phyloP scores from a whole-genome alignment of 1,140 invertebrate species.

The Sipha flava region DNA sequence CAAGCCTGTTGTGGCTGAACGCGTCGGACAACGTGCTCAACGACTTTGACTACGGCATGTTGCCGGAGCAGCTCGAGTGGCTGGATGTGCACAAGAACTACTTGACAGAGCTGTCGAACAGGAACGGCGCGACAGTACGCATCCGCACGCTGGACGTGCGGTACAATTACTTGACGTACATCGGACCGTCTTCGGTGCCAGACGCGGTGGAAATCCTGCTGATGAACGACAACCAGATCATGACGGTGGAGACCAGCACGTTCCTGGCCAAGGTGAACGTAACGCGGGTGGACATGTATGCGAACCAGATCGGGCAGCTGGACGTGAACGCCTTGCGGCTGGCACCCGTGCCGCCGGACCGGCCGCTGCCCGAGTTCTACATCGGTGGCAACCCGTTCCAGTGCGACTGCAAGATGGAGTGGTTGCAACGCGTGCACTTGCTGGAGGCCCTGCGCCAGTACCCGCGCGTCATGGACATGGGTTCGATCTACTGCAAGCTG shows the following conservation, averaged over 20 bases:
- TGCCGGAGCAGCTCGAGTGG: slow-evolving; percentile 75
- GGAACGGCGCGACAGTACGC: slow-evolving; percentile 55
- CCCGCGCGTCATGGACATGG: slow-evolving; percentile 81
- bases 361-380: slow-evolving; percentile 71
- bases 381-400: slow-evolving; percentile 79
- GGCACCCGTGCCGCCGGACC: slow-evolving; percentile 57
- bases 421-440: slow-evolving; percentile 73
- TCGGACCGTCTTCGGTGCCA: slow-evolving; percentile 61
- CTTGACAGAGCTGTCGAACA: slow-evolving; percentile 69
- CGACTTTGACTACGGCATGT: slow-evolving; percentile 81
- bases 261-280: slow-evolving; percentile 76
- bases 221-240: slow-evolving; percentile 73
- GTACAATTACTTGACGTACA: slow-evolving; percentile 67
- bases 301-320: slow-evolving; percentile 73
- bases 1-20: slow-evolving; percentile 77
- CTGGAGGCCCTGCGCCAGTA: slow-evolving; percentile 61
- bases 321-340: slow-evolving; percentile 69
- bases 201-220: slow-evolving; percentile 69
- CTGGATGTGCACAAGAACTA: slow-evolving; percentile 83
- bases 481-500: slow-evolving; percentile 82
- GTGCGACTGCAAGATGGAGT: slow-evolving; percentile 81
- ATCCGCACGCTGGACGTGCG: slow-evolving; percentile 72
- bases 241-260: slow-evolving; percentile 66
- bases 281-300: slow-evolving; percentile 72
- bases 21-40: slow-evolving; percentile 82